Evolutionary conservation across 2,113 vertebrate species (phyloP).

Genomic region (Prinia subflava): DNA sequence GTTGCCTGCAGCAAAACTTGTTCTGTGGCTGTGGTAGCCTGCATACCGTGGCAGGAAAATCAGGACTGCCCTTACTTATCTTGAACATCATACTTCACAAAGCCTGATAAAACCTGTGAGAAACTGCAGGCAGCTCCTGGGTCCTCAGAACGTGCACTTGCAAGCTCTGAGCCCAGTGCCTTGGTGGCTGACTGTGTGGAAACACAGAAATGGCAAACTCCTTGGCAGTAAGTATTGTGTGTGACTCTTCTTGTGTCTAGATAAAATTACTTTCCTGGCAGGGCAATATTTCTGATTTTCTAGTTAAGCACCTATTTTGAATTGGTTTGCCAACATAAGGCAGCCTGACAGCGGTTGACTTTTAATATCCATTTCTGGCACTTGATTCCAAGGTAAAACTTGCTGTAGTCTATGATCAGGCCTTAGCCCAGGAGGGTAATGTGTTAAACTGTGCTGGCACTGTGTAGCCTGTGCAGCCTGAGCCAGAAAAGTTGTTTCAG

Average conservation of each 20-base stretch:
- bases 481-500: not conserved
- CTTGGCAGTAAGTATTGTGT: not conserved
- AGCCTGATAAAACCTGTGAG: not conserved
- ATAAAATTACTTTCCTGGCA: not conserved
- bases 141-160: not conserved
- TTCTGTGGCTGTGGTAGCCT: slow-evolving; percentile 1
- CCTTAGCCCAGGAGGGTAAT: not conserved
- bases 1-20: slow-evolving; percentile 33
- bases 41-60: slow-evolving; percentile 6
- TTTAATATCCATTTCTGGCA: not conserved
- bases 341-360: not conserved
- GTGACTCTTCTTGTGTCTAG: not conserved
- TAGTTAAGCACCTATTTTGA: not conserved
- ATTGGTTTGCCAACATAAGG: not conserved
- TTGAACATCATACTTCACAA: not conserved
- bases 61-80: slow-evolving; percentile 14
- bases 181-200: not conserved
- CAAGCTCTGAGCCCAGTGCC: not conserved
- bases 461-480: not conserved
- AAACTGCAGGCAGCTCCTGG: not conserved
- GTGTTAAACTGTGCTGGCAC: not conserved
- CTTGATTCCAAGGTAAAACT: not conserved
- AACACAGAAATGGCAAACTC: not conserved
- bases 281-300: not conserved
- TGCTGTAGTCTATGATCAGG: not conserved